Percentiles rank a stretch among this genome's conserved stretches.
These are phyloP conservation scores for Halichoeres trimaculatus DNA, from an alignment of 2,113 vertebrate species.

Conservation along the genomic window DNA sequence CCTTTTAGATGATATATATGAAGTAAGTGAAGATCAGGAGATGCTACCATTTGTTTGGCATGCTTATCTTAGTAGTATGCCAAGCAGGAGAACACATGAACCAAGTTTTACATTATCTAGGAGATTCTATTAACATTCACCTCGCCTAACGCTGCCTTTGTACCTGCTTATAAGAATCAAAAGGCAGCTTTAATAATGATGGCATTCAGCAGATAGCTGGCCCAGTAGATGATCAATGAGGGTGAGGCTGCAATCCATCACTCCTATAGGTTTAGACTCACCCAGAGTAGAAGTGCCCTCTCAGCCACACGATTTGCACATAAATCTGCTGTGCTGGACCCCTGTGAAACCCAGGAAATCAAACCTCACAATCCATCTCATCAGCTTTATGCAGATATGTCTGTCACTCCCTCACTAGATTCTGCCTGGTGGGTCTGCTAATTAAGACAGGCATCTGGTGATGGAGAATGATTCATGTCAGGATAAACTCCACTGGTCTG, in stretches of 20 bases:
- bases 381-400: conserved; percentile 65
- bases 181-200: conserved; percentile 65
- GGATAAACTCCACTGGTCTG: conserved; percentile 17
- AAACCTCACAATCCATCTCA: conserved; percentile 65
- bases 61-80: neutral
- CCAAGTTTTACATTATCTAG: conserved; percentile 31
- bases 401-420: conserved; percentile 32
- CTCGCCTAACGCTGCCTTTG: conserved; percentile 42
- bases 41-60: too few relatives aligned
- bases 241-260: conserved; percentile 73
- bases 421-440: conserved; percentile 27
- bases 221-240: conserved; percentile 74
- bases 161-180: conserved; percentile 48
- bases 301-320: conserved; percentile 59
- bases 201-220: conserved; percentile 57
- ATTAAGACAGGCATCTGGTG: conserved; percentile 53
- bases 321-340: conserved; percentile 65
- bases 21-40: neutral
- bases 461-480: conserved; percentile 30
- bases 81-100: conserved; percentile 23
- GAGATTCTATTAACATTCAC: conserved; percentile 61
- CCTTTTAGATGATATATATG: too few relatives aligned
- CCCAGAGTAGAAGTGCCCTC: conserved; percentile 43
- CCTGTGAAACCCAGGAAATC: conserved; percentile 52
- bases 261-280: conserved; percentile 60